Base-by-base conservation (phyloP, 1,140 invertebrate species). In the Elysia chlorotica region DNA sequence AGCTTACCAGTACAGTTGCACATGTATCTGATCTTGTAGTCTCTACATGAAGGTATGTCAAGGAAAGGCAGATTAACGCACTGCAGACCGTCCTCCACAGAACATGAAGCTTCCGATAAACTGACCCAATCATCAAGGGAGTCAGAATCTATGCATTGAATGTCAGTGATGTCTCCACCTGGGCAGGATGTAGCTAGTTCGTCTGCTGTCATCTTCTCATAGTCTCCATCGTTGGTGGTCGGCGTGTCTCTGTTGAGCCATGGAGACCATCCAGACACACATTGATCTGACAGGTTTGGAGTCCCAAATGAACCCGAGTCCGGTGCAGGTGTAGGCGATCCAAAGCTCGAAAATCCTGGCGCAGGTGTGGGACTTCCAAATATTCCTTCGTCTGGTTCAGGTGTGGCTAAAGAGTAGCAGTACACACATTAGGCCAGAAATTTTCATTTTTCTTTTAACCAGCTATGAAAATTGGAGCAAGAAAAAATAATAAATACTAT, bases 11-110 rank as follows among this genome's bases (percentile, higher is more conserved):
- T 36, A 74, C 88, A 88, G 35, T 81, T 56, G 63, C 88, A 89
- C 61, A 80, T 78, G 59, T 88, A 85, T 74, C 87, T 79, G 57
- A 89, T 82, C 78, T 88, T 86, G 73, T 86, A 86, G 76, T 89
- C 87, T 14, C 76, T 67, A 70, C 88, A 89, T 30, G 74, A 73
- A 33, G 73, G 71, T 59, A 81, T 71, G 3, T 78, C 81, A 71
- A 69, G 69, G 65, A 83, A 80, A 38, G 81, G 79, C 21, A 36
- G 67, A 53, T 79, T 80, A 23, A 67, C 62, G 74, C 83, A 85
- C 14, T 67, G 33, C 6, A 82, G 65, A 3, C 83, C 83, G 54
- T 72, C 71, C 14, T 73, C 72, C 19, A 79, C 41, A 36, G 75
- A 65, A 74, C 83, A 85, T 31, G 75, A 77, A 25, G 76, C 72